Conservation (phyloP, 2,888 invertebrate species). For the Drosophila stalkeri region DNA sequence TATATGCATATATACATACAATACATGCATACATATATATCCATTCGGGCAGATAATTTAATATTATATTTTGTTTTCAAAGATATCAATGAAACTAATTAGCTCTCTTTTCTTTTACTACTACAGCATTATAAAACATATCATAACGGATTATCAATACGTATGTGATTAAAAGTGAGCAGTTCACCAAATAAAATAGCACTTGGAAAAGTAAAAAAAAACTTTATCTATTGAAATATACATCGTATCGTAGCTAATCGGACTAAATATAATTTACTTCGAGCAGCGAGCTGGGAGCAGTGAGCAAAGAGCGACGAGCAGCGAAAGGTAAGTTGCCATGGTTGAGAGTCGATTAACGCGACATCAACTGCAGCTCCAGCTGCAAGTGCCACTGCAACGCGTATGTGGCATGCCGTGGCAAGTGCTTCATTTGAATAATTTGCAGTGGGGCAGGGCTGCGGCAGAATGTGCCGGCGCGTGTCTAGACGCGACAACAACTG, state of each 20-base stretch:
- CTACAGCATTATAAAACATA: slow-evolving; percentile 34
- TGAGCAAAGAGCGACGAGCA: neutral
- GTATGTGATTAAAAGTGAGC: slow-evolving; percentile 20
- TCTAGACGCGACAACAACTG: slow-evolving; percentile 39
- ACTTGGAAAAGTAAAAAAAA: neutral
- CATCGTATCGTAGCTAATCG: slow-evolving; percentile 11
- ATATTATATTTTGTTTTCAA: neutral
- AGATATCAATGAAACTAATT: neutral
- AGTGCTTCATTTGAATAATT: slow-evolving; percentile 42
- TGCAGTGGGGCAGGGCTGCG: slow-evolving; percentile 1
- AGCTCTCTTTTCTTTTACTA: neutral
- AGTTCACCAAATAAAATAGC: neutral
- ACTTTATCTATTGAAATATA: slow-evolving; percentile 1
- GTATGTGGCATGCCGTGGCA: slow-evolving; percentile 30
- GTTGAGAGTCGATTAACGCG: slow-evolving; percentile 20
- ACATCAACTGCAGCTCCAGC: slow-evolving; percentile 11
- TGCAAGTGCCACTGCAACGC: slow-evolving; percentile 15
- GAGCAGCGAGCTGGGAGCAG: neutral
- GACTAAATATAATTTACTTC: slow-evolving; percentile 9
- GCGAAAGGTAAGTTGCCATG: slow-evolving; percentile 29
- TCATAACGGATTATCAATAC: slow-evolving; percentile 29
- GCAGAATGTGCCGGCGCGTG: slow-evolving; percentile 21
- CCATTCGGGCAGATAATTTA: neutral
- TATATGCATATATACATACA: neutral
- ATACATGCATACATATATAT: neutral